Evolutionary conservation across 2,888 invertebrate species (phyloP).

Genomic region (Trachelus stipa): DNA sequence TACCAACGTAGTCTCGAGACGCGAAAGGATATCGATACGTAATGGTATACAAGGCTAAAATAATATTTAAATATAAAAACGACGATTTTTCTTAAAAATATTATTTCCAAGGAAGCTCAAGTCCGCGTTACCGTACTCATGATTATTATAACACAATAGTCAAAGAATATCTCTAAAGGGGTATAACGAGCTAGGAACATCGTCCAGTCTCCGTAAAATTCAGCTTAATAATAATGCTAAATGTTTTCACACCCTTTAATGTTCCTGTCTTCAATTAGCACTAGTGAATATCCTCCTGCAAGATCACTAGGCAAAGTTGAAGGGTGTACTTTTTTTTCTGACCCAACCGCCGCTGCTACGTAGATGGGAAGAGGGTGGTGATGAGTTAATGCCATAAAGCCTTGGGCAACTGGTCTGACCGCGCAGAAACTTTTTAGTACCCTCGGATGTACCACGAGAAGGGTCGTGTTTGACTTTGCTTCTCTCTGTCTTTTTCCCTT

Average conservation of each 20-base stretch:
- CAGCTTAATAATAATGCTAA: background rate
- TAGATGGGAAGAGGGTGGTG: background rate
- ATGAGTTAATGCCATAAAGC: background rate
- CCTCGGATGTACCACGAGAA: background rate
- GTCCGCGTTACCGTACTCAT: background rate
- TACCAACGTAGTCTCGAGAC: background rate
- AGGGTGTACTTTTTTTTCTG: background rate
- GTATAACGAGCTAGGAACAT: background rate
- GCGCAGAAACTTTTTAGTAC: background rate
- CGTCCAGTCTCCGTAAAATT: background rate
- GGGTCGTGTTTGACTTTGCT: background rate
- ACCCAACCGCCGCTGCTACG: background rate
- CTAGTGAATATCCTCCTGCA: background rate
- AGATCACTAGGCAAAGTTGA: background rate
- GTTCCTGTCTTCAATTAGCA: background rate
- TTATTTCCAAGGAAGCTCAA: background rate
- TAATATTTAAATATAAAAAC: no score
- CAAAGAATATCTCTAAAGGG: background rate
- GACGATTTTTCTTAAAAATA: background rate
- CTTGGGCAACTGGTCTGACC: background rate
- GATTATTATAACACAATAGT: background rate
- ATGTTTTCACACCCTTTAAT: background rate
- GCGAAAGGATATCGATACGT: background rate
- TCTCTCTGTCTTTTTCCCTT: background rate
- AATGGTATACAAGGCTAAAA: no score